Base-by-base conservation (phyloP, 2,888 invertebrate genomes). In the Cartodere bifasciata region DNA sequence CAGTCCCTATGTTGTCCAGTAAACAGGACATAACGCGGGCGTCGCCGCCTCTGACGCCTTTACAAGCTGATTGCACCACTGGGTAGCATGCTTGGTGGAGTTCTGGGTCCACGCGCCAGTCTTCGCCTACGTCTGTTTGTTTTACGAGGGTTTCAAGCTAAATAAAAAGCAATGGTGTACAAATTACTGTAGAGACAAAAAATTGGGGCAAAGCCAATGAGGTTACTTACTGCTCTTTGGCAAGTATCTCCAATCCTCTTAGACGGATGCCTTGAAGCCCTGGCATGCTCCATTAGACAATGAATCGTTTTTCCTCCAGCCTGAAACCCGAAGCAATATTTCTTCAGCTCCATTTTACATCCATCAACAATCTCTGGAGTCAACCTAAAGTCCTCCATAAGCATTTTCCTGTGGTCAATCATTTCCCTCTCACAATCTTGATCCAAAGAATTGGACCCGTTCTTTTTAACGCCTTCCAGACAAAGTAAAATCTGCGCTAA, bases 21-120 rank as follows among this genome's bases (percentile, higher is more conserved):
- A 98, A 67, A 53, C 97, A 98, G 12, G 82, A 80, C 70, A 98
- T 82, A 1, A 95, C 81, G 49, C 79, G 69, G 0, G 81, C 82
- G 56, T 83, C 77, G 9, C 83, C 84, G 14, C 78, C 80, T 38
- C 65, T 68, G 0, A 80, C 60, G 48, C 81, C 77, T 39, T 69
- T 68, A 49, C 90, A 90, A 2, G 76, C 75, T 16, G 69, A 62
- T 52, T 82, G 77, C 0, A 90, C 90, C 4, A 92, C 86, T 2
- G 80, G 72, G 46, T 79, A 75, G 53, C 95, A 95, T 1, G 87
- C 83, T 53, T 82, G 78, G 28, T 81, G 72, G 29, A 95, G 62
- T 22, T 90, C 77, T 1, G 88, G 88, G 63, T 98, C 97, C 0
- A 95, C 86, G 45, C 86, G 72, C 85, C 92, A 92, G 61, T 95